Evolutionary conservation across 1,140 invertebrate genomes (phyloP).

Genomic region (Sycobia sp.): DNA sequence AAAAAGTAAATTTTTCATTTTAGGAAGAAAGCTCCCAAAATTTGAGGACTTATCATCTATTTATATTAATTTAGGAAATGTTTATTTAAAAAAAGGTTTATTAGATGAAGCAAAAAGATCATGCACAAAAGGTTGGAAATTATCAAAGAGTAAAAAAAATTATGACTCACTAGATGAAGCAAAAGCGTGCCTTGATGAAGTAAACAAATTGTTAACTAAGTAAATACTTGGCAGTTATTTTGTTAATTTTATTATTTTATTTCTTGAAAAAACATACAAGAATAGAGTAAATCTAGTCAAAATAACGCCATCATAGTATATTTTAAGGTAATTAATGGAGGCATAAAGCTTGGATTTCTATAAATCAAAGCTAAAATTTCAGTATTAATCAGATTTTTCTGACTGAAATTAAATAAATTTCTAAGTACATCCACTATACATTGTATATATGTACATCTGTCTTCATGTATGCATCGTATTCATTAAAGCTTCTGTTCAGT

Average conservation of each 20-base stretch:
- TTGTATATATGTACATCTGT: constrained; percentile 26
- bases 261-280: constrained; percentile 25
- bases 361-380: constrained; percentile 9
- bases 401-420: background rate
- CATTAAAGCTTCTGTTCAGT: constrained; percentile 5
- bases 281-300: constrained; percentile 32
- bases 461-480: constrained; percentile 13
- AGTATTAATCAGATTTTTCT: constrained; percentile 12
- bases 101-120: constrained; percentile 71
- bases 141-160: constrained; percentile 71
- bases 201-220: constrained; percentile 58
- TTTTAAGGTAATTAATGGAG: constrained; percentile 22
- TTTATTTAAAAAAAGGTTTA: constrained; percentile 75
- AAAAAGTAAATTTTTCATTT: constrained; percentile 29
- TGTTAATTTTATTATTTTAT: constrained; percentile 20
- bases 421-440: constrained; percentile 15
- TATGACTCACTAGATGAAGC: constrained; percentile 70
- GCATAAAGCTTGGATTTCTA: constrained; percentile 12
- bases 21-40: constrained; percentile 65
- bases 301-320: constrained; percentile 7
- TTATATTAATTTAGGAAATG: constrained; percentile 82
- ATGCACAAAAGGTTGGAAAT: constrained; percentile 73
- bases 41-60: constrained; percentile 73
- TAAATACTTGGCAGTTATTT: constrained; percentile 18
- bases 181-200: constrained; percentile 71